Evolutionary conservation across 2,113 vertebrate species (phyloP), one percentile per base, ranked within the genome.

Genomic region (Gallinago media): DNA sequence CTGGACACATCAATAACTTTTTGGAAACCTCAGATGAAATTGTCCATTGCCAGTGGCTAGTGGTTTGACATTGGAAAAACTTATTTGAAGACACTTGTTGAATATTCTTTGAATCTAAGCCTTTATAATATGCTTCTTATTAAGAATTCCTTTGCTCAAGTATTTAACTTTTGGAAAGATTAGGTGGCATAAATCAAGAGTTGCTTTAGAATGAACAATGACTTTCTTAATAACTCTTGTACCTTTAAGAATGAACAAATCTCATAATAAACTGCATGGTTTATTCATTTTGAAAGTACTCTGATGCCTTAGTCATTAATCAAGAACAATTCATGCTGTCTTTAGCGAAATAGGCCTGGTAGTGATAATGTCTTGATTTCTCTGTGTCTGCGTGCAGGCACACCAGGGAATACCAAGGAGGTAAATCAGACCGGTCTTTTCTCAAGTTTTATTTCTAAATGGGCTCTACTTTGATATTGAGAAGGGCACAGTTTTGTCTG

Each of bases 281-380:
- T 92, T 84, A n/a, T 89, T 92, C 0, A 29, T 82, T 85, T 89
- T 89, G 54, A n/a, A 84, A 85, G 50, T 65, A 58, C 54, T n/a
- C 40, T 49, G 59, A 31, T 94, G 18, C 42, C 76, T 20, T 61
- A 54, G 66, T 87, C 34, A 59, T 90, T 96, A 85, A 74, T 89
- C 62, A 79, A 82, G 70, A 59, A 21, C 17, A 89, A 20, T 75
- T 91, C 23, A 2, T 46, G 5, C 34, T 72, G 26, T 74, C 50
- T 74, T 50, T 54, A 78, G 26, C 71, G 61, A 85, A 55, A 63
- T 81, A 29, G 23, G 4, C 34, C 59, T 85, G 81, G 13, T 38
- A 59, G 77, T 49, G 50, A 32, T 72, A 71, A 78, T 46, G 63
- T 73, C 59, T 91, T 73, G 61, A 90, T 91, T 88, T 91, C 40